These are phyloP conservation scores for Drosophila ohnishii DNA, from an alignment of 1,140 invertebrate genomes.

Conservation along the genomic window DNA sequence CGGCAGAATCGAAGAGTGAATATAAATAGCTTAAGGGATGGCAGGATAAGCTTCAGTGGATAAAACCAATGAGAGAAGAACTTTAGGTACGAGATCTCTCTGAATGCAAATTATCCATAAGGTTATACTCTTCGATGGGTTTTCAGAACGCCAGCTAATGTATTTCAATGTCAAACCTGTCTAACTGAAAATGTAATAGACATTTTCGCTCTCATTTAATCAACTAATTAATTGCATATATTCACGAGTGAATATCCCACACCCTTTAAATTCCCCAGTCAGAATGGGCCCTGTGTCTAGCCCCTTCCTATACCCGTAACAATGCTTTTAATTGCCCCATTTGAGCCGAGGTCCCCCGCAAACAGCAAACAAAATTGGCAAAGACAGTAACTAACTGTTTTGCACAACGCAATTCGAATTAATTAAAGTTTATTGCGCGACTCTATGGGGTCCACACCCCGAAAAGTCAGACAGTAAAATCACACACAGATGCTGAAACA, in stretches of 20 bases:
- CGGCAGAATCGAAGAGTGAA: slow-evolving; percentile 16
- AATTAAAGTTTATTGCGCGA: slow-evolving; percentile 29
- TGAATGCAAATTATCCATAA: no score
- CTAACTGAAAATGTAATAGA: slow-evolving; percentile 12
- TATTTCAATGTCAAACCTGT: background rate
- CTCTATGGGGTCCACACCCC: slow-evolving; percentile 22
- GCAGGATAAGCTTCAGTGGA: background rate
- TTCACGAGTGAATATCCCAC: slow-evolving; percentile 17
- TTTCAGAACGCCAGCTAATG: background rate
- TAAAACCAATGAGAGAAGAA: background rate
- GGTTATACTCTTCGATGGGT: background rate
- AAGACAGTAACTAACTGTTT: slow-evolving; percentile 40
- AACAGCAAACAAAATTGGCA: slow-evolving; percentile 27
- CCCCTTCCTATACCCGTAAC: slow-evolving; percentile 13
- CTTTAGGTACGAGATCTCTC: background rate
- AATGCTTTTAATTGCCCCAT: slow-evolving; percentile 40
- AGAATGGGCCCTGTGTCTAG: background rate
- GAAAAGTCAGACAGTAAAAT: slow-evolving; percentile 37
- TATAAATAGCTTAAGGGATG: slow-evolving; percentile 7
- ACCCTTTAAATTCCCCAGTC: slow-evolving; percentile 1
- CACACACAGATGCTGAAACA: slow-evolving; percentile 23
- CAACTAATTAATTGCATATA: slow-evolving; percentile 26
- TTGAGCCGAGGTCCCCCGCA: slow-evolving; percentile 22
- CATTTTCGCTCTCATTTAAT: slow-evolving; percentile 8
- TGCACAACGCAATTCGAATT: slow-evolving; percentile 42